Conservation (phyloP, 2,888 invertebrate species). For the Imbricaverruca yamaguchii region DNA sequence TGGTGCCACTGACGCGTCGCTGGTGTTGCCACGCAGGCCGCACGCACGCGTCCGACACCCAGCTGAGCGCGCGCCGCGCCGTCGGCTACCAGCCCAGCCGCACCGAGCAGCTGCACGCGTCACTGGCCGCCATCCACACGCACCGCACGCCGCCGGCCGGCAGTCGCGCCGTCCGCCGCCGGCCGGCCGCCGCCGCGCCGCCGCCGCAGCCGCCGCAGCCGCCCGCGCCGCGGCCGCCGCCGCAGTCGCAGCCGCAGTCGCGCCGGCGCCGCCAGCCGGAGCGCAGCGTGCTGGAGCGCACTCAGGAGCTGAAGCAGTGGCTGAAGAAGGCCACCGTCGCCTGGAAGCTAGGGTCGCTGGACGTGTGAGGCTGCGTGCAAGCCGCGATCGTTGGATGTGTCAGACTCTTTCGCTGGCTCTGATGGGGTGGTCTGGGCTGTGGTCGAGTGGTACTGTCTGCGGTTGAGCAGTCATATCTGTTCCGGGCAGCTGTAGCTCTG, state of each 20-base stretch:
- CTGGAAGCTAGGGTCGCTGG: constrained; percentile 10
- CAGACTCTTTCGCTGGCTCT: too few relatives aligned
- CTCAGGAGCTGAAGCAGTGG: constrained; percentile 3
- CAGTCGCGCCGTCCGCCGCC: constrained; percentile 38
- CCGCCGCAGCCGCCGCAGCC: constrained; percentile 36
- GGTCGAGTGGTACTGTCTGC: too few relatives aligned
- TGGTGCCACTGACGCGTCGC: too few relatives aligned
- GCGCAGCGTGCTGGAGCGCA: constrained; percentile 12
- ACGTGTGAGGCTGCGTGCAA: background rate
- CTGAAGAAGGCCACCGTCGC: constrained; percentile 9
- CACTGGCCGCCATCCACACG: constrained; percentile 8
- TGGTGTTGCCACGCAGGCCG: background rate
- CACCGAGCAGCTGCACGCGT: constrained; percentile 9
- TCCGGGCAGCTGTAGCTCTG: too few relatives aligned
- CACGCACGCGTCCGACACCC: background rate
- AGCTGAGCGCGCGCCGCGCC: background rate
- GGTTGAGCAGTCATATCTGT: too few relatives aligned
- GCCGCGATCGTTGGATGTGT: too few relatives aligned
- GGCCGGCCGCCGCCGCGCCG: constrained; percentile 32
- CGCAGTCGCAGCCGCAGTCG: constrained; percentile 18
- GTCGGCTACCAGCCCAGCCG: background rate
- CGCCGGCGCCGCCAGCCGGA: background rate
- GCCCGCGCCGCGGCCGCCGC: constrained; percentile 32
- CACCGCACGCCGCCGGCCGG: constrained; percentile 32
- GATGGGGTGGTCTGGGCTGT: too few relatives aligned